Base-by-base conservation (phyloP, 2,113 vertebrate genomes). In the Loxodonta africana region DNA sequence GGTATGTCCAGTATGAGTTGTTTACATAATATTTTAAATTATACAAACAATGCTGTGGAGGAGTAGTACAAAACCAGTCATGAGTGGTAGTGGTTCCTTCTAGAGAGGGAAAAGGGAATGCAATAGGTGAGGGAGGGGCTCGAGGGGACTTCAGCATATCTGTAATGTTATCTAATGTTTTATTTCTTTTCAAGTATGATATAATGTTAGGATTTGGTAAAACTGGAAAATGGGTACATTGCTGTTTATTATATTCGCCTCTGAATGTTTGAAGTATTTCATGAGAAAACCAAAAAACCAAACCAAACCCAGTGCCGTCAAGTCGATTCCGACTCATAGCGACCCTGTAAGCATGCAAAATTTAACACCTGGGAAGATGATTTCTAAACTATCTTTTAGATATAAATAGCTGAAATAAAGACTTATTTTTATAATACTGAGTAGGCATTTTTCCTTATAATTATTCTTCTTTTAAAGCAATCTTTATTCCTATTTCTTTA, bases 301-400 rank as follows among this genome's bases (percentile, higher is more conserved):
- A 37, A 37, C 37, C 37, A 37, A 37, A 37, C 37, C 37, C 37
- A 37, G 37, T 37, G 37, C 37, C 37, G 37, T 37, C 37, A 37
- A 37, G 37, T 37, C 37, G 2, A 37, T 37, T 37, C 37, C 37
- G 2, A 37, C 37, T 37, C 37, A 37, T 37, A 37, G 37, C 37
- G 37, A 37, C 37, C 37, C 37, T 37, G 37, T 37, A 37, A 85
- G 6, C 67, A 73, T 91, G 37, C 60, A 96, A 89, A 94, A 73
- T 89, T 92, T 83, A 95, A 94, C 41, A 90, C 25, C 48, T 90
- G 46, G 15, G 92, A 95, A 87, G 25, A 89, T 96, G 15, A 74
- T 90, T 78, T 95, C n/a, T 94, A 37, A 89, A 28, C 88, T 95
- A 28, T 73, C 25, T 91, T 87, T 83, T 95, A 76, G 65, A 74